Evolutionary conservation across 2,888 invertebrate genomes (phyloP).

Genomic region (Cyclophora punctaria): DNA sequence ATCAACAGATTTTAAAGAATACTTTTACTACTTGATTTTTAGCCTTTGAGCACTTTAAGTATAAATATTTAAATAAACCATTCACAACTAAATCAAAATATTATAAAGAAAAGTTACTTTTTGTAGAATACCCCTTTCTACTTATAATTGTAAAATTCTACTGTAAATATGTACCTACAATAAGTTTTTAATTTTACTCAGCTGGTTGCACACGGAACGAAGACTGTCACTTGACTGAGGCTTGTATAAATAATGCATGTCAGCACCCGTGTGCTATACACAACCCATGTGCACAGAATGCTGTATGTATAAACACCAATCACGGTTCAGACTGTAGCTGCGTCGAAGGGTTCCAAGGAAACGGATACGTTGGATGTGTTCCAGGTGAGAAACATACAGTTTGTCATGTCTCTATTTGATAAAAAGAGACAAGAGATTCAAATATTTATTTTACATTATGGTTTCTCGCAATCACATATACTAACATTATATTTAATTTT

Average conservation of each 20-base stretch:
- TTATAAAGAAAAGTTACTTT: no score
- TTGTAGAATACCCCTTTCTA: no score
- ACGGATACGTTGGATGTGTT: slow-evolving; percentile 87
- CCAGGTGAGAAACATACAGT: slow-evolving; percentile 75
- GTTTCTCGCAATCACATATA: no score
- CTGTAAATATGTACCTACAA: slow-evolving; percentile 17
- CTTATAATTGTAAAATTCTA: no score
- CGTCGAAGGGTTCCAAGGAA: slow-evolving; percentile 89
- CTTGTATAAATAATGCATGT: slow-evolving; percentile 89
- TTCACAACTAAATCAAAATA: no score
- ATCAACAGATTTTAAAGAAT: no score
- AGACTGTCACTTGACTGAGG: slow-evolving; percentile 89
- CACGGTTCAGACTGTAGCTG: slow-evolving; percentile 92
- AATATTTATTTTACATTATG: no score
- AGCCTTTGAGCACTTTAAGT: no score
- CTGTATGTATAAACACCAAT: slow-evolving; percentile 90
- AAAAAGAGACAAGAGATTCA: no score
- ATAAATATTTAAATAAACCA: no score
- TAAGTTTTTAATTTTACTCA: slow-evolving; percentile 64
- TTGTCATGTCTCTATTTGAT: neutral
- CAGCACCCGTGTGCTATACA: slow-evolving; percentile 90
- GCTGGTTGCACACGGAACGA: slow-evolving; percentile 90
- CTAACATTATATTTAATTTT: slow-evolving; percentile 19
- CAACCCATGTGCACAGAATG: slow-evolving; percentile 88
- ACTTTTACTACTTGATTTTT: no score